Evolutionary conservation across 1,140 invertebrate genomes (phyloP), one percentile per base, ranked within the genome.

Genomic region (Microplitis demolitor): DNA sequence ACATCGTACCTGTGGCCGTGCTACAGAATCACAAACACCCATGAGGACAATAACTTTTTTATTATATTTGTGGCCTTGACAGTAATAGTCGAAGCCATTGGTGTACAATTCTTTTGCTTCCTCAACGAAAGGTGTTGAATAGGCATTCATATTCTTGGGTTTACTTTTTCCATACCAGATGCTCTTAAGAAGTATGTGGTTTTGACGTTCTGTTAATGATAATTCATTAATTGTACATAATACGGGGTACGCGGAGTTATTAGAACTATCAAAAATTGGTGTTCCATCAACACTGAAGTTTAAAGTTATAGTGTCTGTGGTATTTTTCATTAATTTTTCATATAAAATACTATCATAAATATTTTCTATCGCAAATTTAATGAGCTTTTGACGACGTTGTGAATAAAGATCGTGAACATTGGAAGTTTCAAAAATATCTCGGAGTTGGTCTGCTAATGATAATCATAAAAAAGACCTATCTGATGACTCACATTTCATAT

Each of bases 221-320:
- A 76, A 13, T 58, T 76, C 75, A 53, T 76, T 76, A 8, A 76
- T 74, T n/a, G 73, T 62, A 35, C 62, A 72, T 35, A 72, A 35
- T 13, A 74, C 54, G n/a, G 75, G 68, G 51, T 67, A 71, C 5
- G 72, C 60, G 35, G 75, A 76, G 58, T 54, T 75, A 66, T 66
- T 60, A 0, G 72, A 74, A 33, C 50, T 54, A 16, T 61, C 61
- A 58, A 75, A 76, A 14, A 76, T 62, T 61, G 67, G 62, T 4
- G 72, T 68, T 13, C 75, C 75, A 63, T 76, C 73, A 3, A 64
- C 24, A 60, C 33, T 71, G 39, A 68, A 67, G 54, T 54, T 37
- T 3, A 71, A 14, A 3, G 39, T 53, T 2, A 71, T 56, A 9
- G 31, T 71, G 14, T n/a, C 37, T 8, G 14, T n/a, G 1, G 39